phyloP scores from a whole-genome alignment of 2,888 invertebrate genomes.

The Latrodectus elegans region DNA sequence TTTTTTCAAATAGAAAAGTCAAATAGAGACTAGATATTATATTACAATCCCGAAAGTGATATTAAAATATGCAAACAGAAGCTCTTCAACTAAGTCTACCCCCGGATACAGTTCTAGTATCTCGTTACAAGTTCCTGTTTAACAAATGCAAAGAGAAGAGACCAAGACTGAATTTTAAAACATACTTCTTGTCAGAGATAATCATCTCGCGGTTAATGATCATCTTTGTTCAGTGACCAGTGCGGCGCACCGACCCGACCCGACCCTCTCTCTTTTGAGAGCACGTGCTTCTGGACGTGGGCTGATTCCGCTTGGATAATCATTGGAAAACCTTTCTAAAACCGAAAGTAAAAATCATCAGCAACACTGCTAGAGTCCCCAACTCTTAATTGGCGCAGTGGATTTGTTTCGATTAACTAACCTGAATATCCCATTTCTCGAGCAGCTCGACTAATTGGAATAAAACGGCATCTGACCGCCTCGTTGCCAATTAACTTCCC shows the following conservation, averaged over 20 bases:
- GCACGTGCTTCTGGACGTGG: constrained; percentile 39
- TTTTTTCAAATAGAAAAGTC: too few relatives aligned
- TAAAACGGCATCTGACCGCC: constrained; percentile 12
- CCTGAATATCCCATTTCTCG: constrained; percentile 19
- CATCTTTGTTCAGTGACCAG: too few relatives aligned
- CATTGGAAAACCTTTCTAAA: constrained; percentile 4
- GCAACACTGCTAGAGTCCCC: neutral
- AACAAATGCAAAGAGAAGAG: neutral
- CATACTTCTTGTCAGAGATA: neutral
- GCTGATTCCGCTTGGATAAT: constrained; percentile 22
- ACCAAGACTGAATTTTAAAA: neutral
- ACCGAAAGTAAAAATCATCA: constrained; percentile 15
- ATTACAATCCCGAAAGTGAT: too few relatives aligned
- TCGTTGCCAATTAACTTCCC: constrained; percentile 43
- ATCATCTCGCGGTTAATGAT: neutral
- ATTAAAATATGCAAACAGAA: too few relatives aligned
- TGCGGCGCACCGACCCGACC: neutral
- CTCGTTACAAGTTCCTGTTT: too few relatives aligned
- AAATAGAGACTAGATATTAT: too few relatives aligned
- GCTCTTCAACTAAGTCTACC: too few relatives aligned
- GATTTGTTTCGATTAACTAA: constrained; percentile 56
- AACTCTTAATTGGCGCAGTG: constrained; percentile 46
- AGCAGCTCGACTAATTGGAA: constrained; percentile 49
- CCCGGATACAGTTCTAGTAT: too few relatives aligned
- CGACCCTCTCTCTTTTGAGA: constrained; percentile 9